phyloP scores from a whole-genome alignment of 2,888 invertebrate species.

The Tupiocoris notatus region DNA sequence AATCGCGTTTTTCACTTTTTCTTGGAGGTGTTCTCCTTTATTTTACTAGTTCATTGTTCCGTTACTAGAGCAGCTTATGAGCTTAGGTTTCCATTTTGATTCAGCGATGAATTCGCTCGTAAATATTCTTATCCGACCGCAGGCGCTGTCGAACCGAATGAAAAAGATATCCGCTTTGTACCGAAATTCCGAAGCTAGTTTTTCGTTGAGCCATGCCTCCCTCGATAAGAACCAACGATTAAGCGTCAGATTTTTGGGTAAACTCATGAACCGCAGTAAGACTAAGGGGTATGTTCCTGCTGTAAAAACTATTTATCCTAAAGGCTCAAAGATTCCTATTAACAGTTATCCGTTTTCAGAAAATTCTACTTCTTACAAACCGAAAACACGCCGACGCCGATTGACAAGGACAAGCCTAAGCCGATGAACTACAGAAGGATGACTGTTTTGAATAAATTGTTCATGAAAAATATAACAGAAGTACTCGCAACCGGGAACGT shows the following conservation, averaged over 20 bases:
- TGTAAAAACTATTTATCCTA: background rate
- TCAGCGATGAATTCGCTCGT: no score
- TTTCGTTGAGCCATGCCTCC: background rate
- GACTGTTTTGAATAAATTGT: constrained; percentile 72
- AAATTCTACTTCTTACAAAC: constrained; percentile 9
- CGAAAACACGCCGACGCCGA: background rate
- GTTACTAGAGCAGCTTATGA: no score
- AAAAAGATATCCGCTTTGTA: no score
- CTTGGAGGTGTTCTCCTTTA: no score
- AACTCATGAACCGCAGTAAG: constrained; percentile 19
- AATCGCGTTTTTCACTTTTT: no score
- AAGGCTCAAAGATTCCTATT: background rate
- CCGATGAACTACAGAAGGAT: constrained; percentile 56
- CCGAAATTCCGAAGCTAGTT: no score
- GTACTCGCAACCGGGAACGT: constrained; percentile 71
- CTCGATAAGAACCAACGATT: background rate
- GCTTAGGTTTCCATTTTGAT: no score
- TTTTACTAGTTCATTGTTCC: no score
- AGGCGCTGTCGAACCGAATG: no score
- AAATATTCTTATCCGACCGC: no score
- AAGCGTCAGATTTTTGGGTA: constrained; percentile 4
- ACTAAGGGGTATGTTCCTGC: constrained; percentile 6
- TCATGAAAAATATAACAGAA: constrained; percentile 78
- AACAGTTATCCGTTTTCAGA: background rate
- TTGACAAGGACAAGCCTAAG: background rate